phyloP scores from a whole-genome alignment of 2,888 invertebrate species.

The Mimumesa dahlbomi region DNA sequence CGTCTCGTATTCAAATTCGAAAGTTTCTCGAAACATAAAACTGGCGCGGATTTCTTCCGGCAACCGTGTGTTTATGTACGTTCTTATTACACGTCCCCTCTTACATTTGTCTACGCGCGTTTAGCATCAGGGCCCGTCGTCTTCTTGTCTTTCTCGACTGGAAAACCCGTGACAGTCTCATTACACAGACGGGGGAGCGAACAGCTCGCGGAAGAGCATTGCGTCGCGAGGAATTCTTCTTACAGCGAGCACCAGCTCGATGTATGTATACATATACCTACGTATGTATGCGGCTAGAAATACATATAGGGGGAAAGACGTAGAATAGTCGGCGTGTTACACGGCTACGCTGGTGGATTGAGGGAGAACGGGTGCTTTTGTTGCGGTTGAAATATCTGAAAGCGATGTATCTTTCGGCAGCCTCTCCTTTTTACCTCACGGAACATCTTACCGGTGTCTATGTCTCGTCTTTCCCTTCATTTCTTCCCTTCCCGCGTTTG shows the following conservation, averaged over 20 bases:
- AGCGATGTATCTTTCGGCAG: conserved; percentile 53
- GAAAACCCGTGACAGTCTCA: conserved; percentile 27
- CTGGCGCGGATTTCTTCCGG: no score
- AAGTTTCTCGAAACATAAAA: no score
- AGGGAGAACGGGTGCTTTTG: conserved; percentile 53
- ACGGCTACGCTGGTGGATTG: conserved; percentile 33
- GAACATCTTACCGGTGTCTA: background rate
- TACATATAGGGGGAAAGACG: conserved; percentile 16
- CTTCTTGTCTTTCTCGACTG: background rate
- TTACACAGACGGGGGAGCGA: conserved; percentile 27
- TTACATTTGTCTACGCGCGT: no score
- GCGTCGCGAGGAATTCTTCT: conserved; percentile 36
- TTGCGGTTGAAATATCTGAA: conserved; percentile 62
- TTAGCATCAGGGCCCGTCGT: no score
- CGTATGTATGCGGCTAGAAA: conserved; percentile 24
- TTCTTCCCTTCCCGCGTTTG: background rate
- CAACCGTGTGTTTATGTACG: no score
- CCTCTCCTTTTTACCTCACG: conserved; percentile 15
- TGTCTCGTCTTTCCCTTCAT: background rate
- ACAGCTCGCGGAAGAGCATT: conserved; percentile 29
- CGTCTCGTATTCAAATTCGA: no score
- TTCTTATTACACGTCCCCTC: no score
- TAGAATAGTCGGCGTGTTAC: conserved; percentile 46
- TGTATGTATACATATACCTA: background rate
- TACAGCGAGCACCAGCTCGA: conserved; percentile 5